Evolutionary conservation across 2,888 invertebrate genomes (phyloP).

Genomic region (Drosophila subsilvestris): DNA sequence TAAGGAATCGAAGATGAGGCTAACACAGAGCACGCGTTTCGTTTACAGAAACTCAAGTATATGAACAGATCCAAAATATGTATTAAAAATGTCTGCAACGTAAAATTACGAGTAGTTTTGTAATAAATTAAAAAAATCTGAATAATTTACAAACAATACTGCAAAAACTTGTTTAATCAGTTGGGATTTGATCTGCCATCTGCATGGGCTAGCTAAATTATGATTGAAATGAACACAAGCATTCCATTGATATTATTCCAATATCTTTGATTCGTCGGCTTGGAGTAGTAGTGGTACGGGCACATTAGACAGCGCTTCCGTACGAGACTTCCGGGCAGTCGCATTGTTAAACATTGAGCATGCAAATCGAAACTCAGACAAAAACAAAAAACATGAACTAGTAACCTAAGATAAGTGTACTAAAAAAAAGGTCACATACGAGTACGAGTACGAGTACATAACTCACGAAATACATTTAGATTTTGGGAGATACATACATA

Average conservation of each 20-base stretch:
- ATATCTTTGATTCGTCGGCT: slow-evolving; percentile 13
- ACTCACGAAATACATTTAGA: slow-evolving; percentile 30
- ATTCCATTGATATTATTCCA: neutral
- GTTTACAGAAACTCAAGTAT: neutral
- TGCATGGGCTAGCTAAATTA: neutral
- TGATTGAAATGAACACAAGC: slow-evolving; percentile 22
- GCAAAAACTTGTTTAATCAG: neutral
- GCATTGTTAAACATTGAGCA: slow-evolving; percentile 27
- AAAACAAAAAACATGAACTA: slow-evolving; percentile 77
- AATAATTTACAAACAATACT: neutral
- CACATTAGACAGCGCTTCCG: slow-evolving; percentile 19
- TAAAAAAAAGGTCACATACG: slow-evolving; percentile 35
- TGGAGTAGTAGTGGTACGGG: slow-evolving; percentile 15
- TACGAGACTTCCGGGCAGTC: slow-evolving; percentile 41
- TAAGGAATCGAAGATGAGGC: slow-evolving; percentile 30
- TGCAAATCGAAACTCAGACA: slow-evolving; percentile 45
- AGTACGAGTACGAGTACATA: slow-evolving; percentile 15
- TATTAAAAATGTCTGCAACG: neutral
- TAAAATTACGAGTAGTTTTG: neutral
- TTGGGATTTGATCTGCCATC: neutral
- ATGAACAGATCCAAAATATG: neutral
- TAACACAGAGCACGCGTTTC: slow-evolving; percentile 28
- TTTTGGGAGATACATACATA: slow-evolving; percentile 42
- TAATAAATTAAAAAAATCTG: neutral
- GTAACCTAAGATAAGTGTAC: slow-evolving; percentile 35